Evolutionary conservation across 2,113 vertebrate genomes (phyloP).

Genomic region (Setophaga petechia): DNA sequence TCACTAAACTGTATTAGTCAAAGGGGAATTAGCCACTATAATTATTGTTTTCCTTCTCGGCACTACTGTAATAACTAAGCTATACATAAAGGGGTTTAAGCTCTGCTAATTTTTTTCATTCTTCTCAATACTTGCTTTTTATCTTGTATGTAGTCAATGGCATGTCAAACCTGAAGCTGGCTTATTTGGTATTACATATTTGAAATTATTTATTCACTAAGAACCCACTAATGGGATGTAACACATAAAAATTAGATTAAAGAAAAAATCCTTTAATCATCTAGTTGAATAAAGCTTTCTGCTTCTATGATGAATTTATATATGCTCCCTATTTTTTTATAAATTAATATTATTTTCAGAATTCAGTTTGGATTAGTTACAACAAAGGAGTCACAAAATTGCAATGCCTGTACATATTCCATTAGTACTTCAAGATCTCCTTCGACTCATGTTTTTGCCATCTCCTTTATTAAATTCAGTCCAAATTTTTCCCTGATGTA

Average conservation of each 20-base stretch:
- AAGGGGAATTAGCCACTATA: not conserved
- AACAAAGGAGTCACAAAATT: not conserved
- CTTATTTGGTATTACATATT: slow-evolving; percentile 1
- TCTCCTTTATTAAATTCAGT: not conserved
- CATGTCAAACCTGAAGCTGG: not conserved
- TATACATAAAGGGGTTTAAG: not conserved
- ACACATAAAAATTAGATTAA: slow-evolving; percentile 11
- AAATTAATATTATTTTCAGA: not conserved
- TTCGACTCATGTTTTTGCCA: not conserved
- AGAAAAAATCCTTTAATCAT: slow-evolving; percentile 19
- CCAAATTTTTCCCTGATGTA: not conserved
- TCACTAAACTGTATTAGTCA: not conserved
- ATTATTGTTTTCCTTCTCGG: slow-evolving; percentile 24
- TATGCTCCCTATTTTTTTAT: not conserved
- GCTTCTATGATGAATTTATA: not conserved
- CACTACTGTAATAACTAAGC: not conserved
- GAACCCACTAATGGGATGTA: slow-evolving; percentile 17
- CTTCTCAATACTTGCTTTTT: slow-evolving; percentile 3
- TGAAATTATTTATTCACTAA: not conserved
- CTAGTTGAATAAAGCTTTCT: not conserved
- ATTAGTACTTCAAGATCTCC: not conserved
- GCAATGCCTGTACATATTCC: not conserved
- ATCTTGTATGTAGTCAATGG: not conserved
- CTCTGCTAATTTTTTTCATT: slow-evolving; percentile 13
- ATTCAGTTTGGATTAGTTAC: not conserved